phyloP scores from a whole-genome alignment of 2,888 invertebrate species.

The Anaspis maculata region DNA sequence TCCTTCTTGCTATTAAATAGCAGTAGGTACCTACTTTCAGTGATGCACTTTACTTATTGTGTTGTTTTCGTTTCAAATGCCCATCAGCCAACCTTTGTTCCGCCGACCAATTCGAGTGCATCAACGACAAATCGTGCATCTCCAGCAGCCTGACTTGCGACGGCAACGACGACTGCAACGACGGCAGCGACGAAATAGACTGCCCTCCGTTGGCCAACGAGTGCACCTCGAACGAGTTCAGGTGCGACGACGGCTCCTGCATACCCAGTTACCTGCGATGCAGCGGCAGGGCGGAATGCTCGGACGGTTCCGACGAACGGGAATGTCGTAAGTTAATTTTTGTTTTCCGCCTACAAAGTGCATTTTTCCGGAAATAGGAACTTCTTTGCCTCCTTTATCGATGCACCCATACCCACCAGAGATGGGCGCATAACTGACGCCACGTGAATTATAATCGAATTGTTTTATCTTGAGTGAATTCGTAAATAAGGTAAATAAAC shows the following conservation, averaged over 20 bases:
- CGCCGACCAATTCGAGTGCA: neutral
- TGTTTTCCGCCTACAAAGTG: too few relatives aligned
- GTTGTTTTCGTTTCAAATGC: too few relatives aligned
- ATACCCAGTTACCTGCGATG: conserved; percentile 48
- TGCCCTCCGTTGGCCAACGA: conserved; percentile 34
- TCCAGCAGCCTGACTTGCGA: conserved; percentile 50
- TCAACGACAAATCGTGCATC: conserved; percentile 26
- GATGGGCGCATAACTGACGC: too few relatives aligned
- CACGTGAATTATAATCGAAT: too few relatives aligned
- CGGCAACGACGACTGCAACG: conserved; percentile 49
- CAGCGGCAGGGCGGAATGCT: conserved; percentile 48
- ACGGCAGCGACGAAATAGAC: conserved; percentile 50
- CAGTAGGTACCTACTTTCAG: too few relatives aligned
- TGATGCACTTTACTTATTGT: too few relatives aligned
- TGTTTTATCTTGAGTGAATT: too few relatives aligned
- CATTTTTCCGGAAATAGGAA: too few relatives aligned
- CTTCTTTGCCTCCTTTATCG: too few relatives aligned
- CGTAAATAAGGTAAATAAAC: too few relatives aligned
- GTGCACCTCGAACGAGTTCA: conserved; percentile 50
- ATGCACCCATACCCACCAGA: too few relatives aligned
- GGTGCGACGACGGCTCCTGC: conserved; percentile 54
- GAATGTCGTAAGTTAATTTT: conserved; percentile 50
- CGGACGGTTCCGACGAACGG: conserved; percentile 54
- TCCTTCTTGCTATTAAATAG: too few relatives aligned
- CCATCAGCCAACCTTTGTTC: neutral